These are phyloP conservation scores for Pseudopodoces humilis DNA, from an alignment of 2,113 vertebrate genomes.

Conservation along the genomic window DNA sequence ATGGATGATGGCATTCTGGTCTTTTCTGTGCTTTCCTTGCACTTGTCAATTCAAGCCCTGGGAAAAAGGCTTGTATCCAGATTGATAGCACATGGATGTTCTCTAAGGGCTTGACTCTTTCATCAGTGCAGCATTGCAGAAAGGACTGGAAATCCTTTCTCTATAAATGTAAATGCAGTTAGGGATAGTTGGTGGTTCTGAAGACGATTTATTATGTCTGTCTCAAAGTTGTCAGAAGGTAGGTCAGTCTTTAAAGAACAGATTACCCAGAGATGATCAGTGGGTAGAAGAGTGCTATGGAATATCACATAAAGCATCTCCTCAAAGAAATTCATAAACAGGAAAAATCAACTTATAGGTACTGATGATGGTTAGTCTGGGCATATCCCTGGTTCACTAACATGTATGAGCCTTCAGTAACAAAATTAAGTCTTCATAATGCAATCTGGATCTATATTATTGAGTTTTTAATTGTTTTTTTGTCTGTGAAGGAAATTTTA, in stretches of 20 bases:
- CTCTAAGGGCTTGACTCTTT: conserved; percentile 43
- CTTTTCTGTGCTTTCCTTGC: conserved; percentile 41
- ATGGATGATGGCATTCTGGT: conserved; percentile 17
- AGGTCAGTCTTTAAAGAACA: not conserved
- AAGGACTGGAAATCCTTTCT: not conserved
- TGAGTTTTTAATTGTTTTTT: not conserved
- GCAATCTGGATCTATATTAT: not conserved
- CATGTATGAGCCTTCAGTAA: not conserved
- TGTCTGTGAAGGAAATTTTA: not conserved
- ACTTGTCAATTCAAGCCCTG: conserved; percentile 28
- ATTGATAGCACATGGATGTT: conserved; percentile 22
- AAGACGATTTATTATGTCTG: not conserved
- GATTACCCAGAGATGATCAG: not conserved
- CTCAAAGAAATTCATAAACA: not conserved
- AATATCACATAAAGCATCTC: not conserved
- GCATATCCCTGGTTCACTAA: not conserved
- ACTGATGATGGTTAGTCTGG: not conserved
- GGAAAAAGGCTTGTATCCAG: conserved; percentile 28
- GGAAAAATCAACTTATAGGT: not conserved
- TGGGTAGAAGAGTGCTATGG: not conserved
- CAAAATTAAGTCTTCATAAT: not conserved
- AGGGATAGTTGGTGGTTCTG: not conserved
- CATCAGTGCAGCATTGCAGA: not conserved
- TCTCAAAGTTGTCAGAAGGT: not conserved
- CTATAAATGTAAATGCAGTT: not conserved